Percentiles rank a stretch among this genome's conserved stretches.
phyloP scores from a whole-genome alignment of 2,797 vertebrate species.

The Dallia pectoralis region DNA sequence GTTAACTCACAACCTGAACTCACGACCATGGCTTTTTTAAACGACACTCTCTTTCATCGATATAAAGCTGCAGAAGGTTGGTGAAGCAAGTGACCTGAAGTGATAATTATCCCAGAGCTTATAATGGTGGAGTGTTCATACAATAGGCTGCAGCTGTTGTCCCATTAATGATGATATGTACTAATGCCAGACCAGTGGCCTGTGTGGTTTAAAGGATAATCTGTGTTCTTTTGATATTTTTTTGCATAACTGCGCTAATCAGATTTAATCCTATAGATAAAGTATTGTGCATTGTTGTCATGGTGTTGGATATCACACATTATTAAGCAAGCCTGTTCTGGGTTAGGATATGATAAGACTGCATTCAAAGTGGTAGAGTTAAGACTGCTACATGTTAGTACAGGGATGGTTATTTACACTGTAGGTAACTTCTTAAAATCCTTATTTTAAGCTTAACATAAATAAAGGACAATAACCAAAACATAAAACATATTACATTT shows the following conservation, averaged over 20 bases:
- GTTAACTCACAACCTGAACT: neutral
- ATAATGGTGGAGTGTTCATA: constrained; percentile 24
- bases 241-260: constrained; percentile 58
- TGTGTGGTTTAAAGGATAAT: neutral
- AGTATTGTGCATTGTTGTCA: constrained; percentile 46
- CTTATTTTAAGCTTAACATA: too few species aligned
- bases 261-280: constrained; percentile 64
- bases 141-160: neutral
- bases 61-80: constrained; percentile 14
- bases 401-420: too few species aligned
- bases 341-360: neutral
- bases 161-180: constrained; percentile 35
- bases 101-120: constrained; percentile 40
- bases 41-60: neutral
- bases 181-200: neutral
- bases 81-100: constrained; percentile 24
- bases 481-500: too few species aligned
- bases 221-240: constrained; percentile 21
- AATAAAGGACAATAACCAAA: too few species aligned
- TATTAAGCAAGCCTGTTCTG: neutral
- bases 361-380: constrained; percentile 11
- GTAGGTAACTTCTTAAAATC: too few species aligned
- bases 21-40: neutral
- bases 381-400: too few species aligned
- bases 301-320: neutral